Evolutionary conservation across 2,888 invertebrate genomes (phyloP).

Genomic region (Tenthredo amoena): DNA sequence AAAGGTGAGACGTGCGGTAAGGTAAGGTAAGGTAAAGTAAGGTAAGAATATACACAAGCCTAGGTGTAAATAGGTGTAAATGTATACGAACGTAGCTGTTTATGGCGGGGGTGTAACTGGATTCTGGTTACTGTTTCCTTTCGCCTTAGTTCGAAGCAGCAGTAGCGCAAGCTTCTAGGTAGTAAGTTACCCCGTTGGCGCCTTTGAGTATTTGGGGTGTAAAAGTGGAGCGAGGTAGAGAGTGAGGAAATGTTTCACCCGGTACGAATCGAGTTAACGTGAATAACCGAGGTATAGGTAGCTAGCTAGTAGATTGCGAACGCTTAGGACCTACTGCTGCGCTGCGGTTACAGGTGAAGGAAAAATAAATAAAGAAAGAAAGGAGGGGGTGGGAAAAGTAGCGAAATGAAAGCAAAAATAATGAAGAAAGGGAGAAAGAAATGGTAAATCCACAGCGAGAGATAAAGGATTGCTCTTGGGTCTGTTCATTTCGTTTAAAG

Average conservation of each 20-base stretch:
- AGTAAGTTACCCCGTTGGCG: conserved; percentile 27
- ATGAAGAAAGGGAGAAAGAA: conserved; percentile 1
- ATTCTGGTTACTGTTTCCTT: conserved; percentile 12
- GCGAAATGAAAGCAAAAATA: neutral
- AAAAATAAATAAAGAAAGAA: neutral
- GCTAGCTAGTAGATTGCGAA: conserved; percentile 2
- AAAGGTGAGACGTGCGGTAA: neutral
- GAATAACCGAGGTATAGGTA: neutral
- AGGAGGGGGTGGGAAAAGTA: neutral
- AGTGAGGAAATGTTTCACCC: conserved; percentile 23
- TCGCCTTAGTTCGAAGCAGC: neutral
- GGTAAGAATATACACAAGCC: neutral
- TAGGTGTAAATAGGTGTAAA: conserved; percentile 16
- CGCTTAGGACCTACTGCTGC: neutral
- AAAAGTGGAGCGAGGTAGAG: neutral
- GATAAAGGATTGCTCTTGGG: conserved; percentile 36
- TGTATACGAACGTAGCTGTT: neutral
- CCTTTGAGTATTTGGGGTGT: conserved; percentile 1
- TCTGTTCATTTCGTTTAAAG: conserved; percentile 29
- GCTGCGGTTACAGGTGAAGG: neutral
- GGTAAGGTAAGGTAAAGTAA: neutral
- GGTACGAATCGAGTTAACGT: conserved; percentile 18
- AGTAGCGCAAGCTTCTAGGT: neutral
- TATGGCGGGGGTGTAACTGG: neutral
- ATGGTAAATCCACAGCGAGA: conserved; percentile 20